Base-by-base conservation (phyloP, 2,797 vertebrate genomes). In the Botia almorhae region DNA sequence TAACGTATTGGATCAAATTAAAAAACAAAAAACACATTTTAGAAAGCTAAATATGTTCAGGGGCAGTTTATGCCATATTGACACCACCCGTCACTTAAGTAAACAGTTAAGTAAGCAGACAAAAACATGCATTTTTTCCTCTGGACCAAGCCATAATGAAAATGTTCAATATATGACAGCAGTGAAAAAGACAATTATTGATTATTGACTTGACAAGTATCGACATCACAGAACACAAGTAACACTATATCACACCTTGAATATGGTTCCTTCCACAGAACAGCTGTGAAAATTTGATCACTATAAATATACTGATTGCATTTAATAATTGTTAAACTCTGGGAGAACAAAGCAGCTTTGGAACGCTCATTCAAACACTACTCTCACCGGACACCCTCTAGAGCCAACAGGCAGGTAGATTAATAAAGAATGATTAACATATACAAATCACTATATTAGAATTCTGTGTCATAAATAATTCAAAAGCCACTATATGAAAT, bases 401-500 rank as follows among this genome's bases (percentile, higher is more conserved):
- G 56, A 53, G 76, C 56, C 68, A 39, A 51, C 5, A 78, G 55
- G 39, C 65, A 78, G 65, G 39, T 60, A 61, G 46, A 72, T 39
- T 79, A 64, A 64, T 79, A 55, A 79, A 71, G 19, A 29, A 19
- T 72, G 60, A 79, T 79, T 72, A 55, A 64, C 69, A 79, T 79
- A 71, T 17, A 39, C 69, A 43, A 10, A 21, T 46, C 53, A 53
- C 6, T 53, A 29, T 58, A 79, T 39, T 55, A 79, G 14, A 71
- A 71, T 55, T 72, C 0, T 5, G 19, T 39, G 3, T 43, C 58
- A 79, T 72, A 64, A 79, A 79, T 63, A 72, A 51, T 78, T 78
- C 10, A 78, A 63, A 69, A 60, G 53, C 4, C 33, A 60, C 53
- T 48, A 60, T 29, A 43, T 39, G n/a, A 56, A 61, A 63, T 26